phyloP scores from a whole-genome alignment of 1,140 invertebrate species.

The Globodera ellingtonae region DNA sequence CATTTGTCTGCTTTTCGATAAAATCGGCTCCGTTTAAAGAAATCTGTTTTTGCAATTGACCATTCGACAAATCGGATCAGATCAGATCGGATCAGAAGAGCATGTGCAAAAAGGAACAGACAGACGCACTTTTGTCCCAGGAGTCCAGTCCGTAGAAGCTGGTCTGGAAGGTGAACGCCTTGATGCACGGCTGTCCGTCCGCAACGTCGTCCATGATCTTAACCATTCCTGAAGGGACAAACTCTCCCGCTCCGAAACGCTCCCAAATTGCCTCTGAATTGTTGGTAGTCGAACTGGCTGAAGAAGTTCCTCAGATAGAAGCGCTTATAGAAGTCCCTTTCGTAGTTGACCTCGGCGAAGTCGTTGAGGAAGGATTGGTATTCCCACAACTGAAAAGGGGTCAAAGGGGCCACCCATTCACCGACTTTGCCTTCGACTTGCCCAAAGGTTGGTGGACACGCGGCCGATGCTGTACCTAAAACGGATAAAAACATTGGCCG shows the following conservation, averaged over 20 bases:
- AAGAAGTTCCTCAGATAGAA: slow-evolving; percentile 61
- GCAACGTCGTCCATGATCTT: slow-evolving; percentile 56
- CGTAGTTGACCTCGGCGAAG: slow-evolving; percentile 61
- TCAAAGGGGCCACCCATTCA: background rate
- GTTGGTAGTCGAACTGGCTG: slow-evolving; percentile 61
- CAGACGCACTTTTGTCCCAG: slow-evolving; percentile 58
- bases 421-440: slow-evolving; percentile 2
- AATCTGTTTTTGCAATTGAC: no score
- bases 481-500: background rate
- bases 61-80: no score
- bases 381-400: slow-evolving; percentile 52
- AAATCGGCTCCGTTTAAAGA: no score
- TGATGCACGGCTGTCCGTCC: slow-evolving; percentile 61
- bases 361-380: slow-evolving; percentile 64
- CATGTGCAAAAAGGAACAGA: background rate
- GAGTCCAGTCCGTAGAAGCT: slow-evolving; percentile 64
- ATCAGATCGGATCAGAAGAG: no score
- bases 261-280: slow-evolving; percentile 54
- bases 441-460: slow-evolving; percentile 64
- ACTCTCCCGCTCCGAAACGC: background rate
- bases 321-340: slow-evolving; percentile 61
- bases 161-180: slow-evolving; percentile 65
- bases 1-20: no score
- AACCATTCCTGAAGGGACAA: slow-evolving; percentile 44
- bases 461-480: slow-evolving; percentile 58